Evolutionary conservation across 2,113 vertebrate genomes (phyloP).

Genomic region (Hymenochirus boettgeri): DNA sequence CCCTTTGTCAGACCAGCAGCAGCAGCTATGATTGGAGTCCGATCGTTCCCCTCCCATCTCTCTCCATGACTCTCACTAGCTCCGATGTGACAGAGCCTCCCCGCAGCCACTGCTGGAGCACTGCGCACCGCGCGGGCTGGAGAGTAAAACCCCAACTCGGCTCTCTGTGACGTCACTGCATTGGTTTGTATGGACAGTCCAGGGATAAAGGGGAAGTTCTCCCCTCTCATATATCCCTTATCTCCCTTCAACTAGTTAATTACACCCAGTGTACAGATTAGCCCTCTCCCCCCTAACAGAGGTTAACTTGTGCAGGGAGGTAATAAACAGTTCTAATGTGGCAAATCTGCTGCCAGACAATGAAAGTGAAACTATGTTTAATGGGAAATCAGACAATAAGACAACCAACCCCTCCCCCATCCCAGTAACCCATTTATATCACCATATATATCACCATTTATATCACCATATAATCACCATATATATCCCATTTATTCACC

Average conservation of each 20-base stretch:
- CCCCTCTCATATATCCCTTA: background rate
- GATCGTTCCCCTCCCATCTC: constrained; percentile 77
- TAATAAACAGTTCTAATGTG: too few species aligned
- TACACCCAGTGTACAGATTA: too few species aligned
- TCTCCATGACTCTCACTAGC: constrained; percentile 72
- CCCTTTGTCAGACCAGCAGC: constrained; percentile 65
- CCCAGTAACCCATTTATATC: too few species aligned
- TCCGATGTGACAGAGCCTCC: constrained; percentile 60
- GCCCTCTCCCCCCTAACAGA: background rate
- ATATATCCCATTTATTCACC: too few species aligned
- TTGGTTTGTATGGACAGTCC: background rate
- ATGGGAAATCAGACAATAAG: too few species aligned
- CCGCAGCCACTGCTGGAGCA: constrained; percentile 56
- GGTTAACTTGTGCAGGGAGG: too few species aligned
- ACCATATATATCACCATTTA: too few species aligned
- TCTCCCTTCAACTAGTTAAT: too few species aligned
- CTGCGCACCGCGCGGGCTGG: constrained; percentile 59
- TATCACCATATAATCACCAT: too few species aligned
- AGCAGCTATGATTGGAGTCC: constrained; percentile 67
- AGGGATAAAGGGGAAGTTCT: background rate
- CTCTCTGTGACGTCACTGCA: constrained; percentile 60
- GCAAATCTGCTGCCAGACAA: too few species aligned
- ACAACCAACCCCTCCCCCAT: too few species aligned
- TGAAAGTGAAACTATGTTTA: too few species aligned
- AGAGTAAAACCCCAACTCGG: constrained; percentile 46